Evolutionary conservation across 2,113 vertebrate species (phyloP).

Genomic region (Elachura formosa): DNA sequence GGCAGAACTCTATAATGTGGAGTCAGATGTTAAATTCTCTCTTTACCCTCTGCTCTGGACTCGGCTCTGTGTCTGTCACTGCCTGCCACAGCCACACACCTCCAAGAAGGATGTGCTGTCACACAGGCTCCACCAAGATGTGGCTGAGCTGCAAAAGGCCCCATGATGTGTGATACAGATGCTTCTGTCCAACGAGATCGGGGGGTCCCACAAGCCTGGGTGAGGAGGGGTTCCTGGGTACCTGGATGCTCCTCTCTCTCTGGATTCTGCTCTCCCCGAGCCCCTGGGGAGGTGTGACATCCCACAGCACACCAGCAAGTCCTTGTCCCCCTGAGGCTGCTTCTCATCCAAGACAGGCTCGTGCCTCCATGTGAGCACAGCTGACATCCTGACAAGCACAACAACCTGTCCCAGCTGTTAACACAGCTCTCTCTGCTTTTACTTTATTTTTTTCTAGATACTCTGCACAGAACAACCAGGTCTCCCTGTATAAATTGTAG

Average conservation of each 20-base stretch:
- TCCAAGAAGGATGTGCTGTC: background rate
- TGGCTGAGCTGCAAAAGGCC: background rate
- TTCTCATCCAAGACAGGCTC: background rate
- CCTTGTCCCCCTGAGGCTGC: background rate
- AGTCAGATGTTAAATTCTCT: too few species aligned
- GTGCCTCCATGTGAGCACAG: background rate
- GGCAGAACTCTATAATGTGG: too few species aligned
- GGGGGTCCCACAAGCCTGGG: background rate
- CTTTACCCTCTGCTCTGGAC: too few species aligned
- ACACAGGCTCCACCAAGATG: background rate
- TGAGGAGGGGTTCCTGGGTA: background rate
- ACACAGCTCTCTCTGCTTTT: background rate
- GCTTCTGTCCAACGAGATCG: background rate
- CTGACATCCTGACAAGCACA: background rate
- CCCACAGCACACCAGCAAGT: background rate
- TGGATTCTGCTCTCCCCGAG: background rate
- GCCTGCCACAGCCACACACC: fast-evolving
- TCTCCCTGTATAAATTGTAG: background rate
- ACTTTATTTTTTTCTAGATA: background rate
- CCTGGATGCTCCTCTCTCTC: background rate
- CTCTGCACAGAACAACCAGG: background rate
- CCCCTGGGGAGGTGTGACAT: background rate
- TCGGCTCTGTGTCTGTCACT: too few species aligned
- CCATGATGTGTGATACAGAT: fast-evolving
- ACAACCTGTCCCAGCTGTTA: background rate